Base-by-base conservation (phyloP, 2,888 invertebrate genomes). In the Pherbina coryleti region DNA sequence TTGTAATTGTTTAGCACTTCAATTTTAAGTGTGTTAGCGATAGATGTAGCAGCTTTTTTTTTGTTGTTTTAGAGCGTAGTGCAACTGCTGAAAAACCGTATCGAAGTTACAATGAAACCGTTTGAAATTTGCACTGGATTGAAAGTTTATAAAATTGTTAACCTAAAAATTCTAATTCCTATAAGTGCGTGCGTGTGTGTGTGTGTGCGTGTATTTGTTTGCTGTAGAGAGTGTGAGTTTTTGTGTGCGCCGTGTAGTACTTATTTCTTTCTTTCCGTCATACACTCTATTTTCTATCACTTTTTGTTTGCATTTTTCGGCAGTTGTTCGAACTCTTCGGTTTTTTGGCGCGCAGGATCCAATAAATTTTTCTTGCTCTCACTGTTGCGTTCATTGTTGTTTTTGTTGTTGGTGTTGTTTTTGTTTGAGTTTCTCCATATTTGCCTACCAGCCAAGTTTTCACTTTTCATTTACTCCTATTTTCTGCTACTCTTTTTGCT, bases 401-500 rank as follows among this genome's bases (percentile, higher is more conserved):
- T 60, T 31, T 31, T 17, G 5, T 19, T 55, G n/a, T n/a, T 31
- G 28, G 9, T 64, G 11, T 7, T 22, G 34, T 11, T 55, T 28
- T 11, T 19, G 57, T 31, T 53, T 57, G 25, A 25, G 25, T 44
- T 57, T 49, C 17, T 71, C 31, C 34, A 55, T 25, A 22, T 70
- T 70, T 51, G n/a, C 34, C 71, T 71, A 25, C 53, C 17, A n/a
- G 49, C 57, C 22, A 28, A 49, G 64, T 53, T 75, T 75, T 75
- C 75, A 75, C 75, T 75, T 75, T 75, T 49, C 49, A 62, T 49
- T 44, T 73, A 8, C 67, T 75, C 22, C 75, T 55, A 66, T 75
- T 75, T 75, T 75, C 66, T 66, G 55, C 55, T 75, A 37, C 75
- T 67, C 66, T 75, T 75, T 75, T 75, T 75, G 55, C 55, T 66